Evolutionary conservation across 2,113 vertebrate genomes (phyloP).

Genomic region (human (Homo sapiens)): GRCh38 chr12:12728501-12729000

Average conservation of each 20-base stretch:
- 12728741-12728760: neutral
- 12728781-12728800: neutral
- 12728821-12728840: neutral
- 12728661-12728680: too few relatives aligned
- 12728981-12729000: constrained; percentile 21
- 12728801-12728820: neutral
- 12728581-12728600: too few relatives aligned
- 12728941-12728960: neutral
- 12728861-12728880: neutral
- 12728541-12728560: too few relatives aligned
- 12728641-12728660: too few relatives aligned
- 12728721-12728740: neutral
- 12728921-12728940: neutral
- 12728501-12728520: too few relatives aligned
- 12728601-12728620: too few relatives aligned
- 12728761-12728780: neutral
- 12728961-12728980: neutral
- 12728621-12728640: too few relatives aligned
- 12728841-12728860: neutral
- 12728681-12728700: too few relatives aligned
- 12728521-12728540: too few relatives aligned
- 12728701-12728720: too few relatives aligned
- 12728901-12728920: neutral
- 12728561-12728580: too few relatives aligned
- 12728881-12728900: neutral